phyloP scores from a whole-genome alignment of 2,113 vertebrate species.

The Hassar affinis region DNA sequence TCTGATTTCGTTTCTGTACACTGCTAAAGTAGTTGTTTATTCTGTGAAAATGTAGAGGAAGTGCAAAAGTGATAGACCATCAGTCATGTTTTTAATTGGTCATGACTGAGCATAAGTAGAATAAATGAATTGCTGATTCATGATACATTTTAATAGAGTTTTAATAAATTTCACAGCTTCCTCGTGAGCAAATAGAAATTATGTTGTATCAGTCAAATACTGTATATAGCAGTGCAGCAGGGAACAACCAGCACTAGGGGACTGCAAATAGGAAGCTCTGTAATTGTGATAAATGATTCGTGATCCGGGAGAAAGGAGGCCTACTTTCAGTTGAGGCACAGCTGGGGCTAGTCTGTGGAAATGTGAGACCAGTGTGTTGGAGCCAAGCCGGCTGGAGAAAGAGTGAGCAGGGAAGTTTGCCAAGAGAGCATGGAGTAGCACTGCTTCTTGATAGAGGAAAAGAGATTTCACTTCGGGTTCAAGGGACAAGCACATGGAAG shows the following conservation, averaged over 20 bases:
- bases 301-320: constrained; percentile 42
- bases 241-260: constrained; percentile 37
- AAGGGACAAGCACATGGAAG: not conserved
- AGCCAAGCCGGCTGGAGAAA: constrained; percentile 45
- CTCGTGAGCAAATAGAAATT: constrained; percentile 37
- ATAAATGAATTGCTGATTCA: constrained; percentile 28
- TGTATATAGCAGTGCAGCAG: constrained; percentile 40
- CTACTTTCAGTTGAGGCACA: constrained; percentile 50
- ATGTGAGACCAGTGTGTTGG: constrained; percentile 50
- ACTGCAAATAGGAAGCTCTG: constrained; percentile 46
- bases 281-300: constrained; percentile 55
- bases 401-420: constrained; percentile 30
- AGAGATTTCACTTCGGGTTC: constrained; percentile 18
- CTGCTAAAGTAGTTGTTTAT: constrained; percentile 21
- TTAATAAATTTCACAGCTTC: constrained; percentile 27
- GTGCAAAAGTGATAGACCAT: not conserved
- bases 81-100: constrained; percentile 29
- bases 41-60: constrained; percentile 7
- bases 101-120: constrained; percentile 21
- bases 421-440: constrained; percentile 45
- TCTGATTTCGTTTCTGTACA: constrained; percentile 26
- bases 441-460: constrained; percentile 42
- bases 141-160: constrained; percentile 26
- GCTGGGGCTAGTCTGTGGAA: constrained; percentile 58
- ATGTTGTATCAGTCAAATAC: constrained; percentile 35